phyloP scores from a whole-genome alignment of 2,888 invertebrate genomes.

The Acanthococcus lagerstroemiae region DNA sequence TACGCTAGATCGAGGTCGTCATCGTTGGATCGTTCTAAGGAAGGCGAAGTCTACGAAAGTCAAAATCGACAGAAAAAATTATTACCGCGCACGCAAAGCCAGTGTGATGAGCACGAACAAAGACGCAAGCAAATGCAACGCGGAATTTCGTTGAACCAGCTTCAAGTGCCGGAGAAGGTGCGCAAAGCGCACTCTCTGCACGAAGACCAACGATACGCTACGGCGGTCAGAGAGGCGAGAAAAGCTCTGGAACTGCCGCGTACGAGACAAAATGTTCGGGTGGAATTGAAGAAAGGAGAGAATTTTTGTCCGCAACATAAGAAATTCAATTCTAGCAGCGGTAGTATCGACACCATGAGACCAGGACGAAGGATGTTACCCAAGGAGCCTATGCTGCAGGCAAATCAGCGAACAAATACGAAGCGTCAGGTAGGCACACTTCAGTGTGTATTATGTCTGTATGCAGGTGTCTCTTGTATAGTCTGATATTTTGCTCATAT shows the following conservation, averaged over 20 bases:
- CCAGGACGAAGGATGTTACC: slow-evolving; percentile 7
- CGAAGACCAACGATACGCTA: not conserved
- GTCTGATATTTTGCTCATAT: too few species aligned
- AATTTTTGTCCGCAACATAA: slow-evolving; percentile 22
- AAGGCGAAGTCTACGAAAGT: not conserved
- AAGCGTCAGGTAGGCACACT: too few species aligned
- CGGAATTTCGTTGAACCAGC: not conserved
- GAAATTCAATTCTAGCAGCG: not conserved
- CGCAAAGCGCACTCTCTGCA: not conserved
- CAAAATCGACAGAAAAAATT: not conserved
- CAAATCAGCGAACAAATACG: not conserved
- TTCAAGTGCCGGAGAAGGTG: not conserved
- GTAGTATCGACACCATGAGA: too few species aligned
- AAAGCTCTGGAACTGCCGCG: not conserved
- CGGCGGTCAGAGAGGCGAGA: not conserved
- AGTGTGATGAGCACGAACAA: not conserved
- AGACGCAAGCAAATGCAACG: not conserved
- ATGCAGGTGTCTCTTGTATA: too few species aligned
- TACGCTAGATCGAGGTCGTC: slow-evolving; percentile 15
- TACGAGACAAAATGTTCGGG: not conserved
- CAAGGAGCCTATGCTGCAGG: slow-evolving; percentile 6
- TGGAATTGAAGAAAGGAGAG: slow-evolving; percentile 1
- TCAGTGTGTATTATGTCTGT: too few species aligned
- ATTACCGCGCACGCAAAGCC: not conserved
- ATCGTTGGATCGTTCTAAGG: slow-evolving; percentile 7